Evolutionary conservation across 2,113 vertebrate species (phyloP).

Genomic region (Syngnathus typhle): DNA sequence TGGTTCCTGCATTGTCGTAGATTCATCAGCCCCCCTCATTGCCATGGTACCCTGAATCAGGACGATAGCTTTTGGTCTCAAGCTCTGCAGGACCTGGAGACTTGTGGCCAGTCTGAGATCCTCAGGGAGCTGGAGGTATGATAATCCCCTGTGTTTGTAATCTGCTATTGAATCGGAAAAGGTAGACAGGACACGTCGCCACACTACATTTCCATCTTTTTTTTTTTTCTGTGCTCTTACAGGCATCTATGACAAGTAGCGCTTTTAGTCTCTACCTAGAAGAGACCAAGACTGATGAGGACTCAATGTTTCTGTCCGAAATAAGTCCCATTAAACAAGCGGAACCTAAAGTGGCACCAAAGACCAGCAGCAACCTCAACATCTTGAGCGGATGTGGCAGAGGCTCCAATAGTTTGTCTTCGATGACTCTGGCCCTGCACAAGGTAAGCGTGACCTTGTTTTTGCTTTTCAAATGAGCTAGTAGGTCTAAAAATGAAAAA

Average conservation of each 20-base stretch:
- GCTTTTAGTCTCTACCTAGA: conserved; percentile 81
- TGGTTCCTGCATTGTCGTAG: conserved; percentile 88
- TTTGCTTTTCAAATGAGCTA: not conserved
- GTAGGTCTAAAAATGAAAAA: not conserved
- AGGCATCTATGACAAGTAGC: conserved; percentile 90
- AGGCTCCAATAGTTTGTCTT: conserved; percentile 70
- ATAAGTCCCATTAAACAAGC: conserved; percentile 66
- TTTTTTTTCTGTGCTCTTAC: conserved; percentile 20
- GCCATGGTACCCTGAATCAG: conserved; percentile 72
- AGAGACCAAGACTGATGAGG: conserved; percentile 71
- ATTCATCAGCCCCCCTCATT: conserved; percentile 81
- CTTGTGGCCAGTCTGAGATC: conserved; percentile 95
- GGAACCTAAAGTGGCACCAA: conserved; percentile 43
- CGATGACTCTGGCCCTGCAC: conserved; percentile 78
- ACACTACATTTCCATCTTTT: conserved; percentile 2
- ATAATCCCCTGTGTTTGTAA: conserved; percentile 53
- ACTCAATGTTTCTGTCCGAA: conserved; percentile 66
- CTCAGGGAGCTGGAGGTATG: conserved; percentile 94
- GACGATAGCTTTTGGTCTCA: conserved; percentile 94
- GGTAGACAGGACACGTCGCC: conserved; percentile 37
- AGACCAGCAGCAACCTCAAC: conserved; percentile 53
- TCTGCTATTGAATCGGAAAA: conserved; percentile 59
- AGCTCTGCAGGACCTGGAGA: conserved; percentile 95
- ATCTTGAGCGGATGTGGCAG: conserved; percentile 53
- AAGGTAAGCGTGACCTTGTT: conserved; percentile 74